Conservation (phyloP, 2,888 invertebrate genomes). For the Chesias legatella region DNA sequence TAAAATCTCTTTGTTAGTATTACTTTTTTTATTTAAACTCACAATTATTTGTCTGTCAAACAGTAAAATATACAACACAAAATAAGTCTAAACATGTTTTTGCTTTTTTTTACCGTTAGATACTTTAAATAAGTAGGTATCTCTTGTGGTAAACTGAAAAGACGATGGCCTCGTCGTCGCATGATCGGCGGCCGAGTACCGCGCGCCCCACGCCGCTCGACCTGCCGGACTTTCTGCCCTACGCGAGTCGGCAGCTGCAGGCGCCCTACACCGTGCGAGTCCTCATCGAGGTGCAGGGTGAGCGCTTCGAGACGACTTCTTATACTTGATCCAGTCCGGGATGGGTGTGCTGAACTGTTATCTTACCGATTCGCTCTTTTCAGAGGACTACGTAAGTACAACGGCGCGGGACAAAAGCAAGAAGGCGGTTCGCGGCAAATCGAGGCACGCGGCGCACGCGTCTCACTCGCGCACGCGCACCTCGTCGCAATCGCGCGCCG, state of each 20-base stretch:
- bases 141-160: too few relatives aligned
- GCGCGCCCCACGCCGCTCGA: conserved; percentile 28
- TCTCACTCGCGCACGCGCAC: conserved; percentile 1
- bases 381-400: conserved; percentile 27
- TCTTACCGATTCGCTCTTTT: too few relatives aligned
- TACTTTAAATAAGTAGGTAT: too few relatives aligned
- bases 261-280: conserved; percentile 29
- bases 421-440: conserved; percentile 1
- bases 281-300: conserved; percentile 14
- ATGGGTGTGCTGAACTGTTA: too few relatives aligned
- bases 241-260: conserved; percentile 33
- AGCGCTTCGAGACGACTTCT: too few relatives aligned
- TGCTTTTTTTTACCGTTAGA: too few relatives aligned
- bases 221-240: conserved; percentile 33
- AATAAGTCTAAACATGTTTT: too few relatives aligned
- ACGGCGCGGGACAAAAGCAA: conserved; percentile 13
- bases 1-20: too few relatives aligned
- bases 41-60: too few relatives aligned
- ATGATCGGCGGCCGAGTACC: not conserved
- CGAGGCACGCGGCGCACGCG: not conserved
- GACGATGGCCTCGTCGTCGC: not conserved
- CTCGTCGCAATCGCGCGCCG: not conserved
- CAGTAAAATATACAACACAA: too few relatives aligned
- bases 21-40: too few relatives aligned
- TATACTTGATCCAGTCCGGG: too few relatives aligned